A percentile compares a stretch with the other conserved stretches of the same genome.
Evolutionary conservation across 2,113 vertebrate genomes (phyloP).

Genomic region (Cisticola juncidis): DNA sequence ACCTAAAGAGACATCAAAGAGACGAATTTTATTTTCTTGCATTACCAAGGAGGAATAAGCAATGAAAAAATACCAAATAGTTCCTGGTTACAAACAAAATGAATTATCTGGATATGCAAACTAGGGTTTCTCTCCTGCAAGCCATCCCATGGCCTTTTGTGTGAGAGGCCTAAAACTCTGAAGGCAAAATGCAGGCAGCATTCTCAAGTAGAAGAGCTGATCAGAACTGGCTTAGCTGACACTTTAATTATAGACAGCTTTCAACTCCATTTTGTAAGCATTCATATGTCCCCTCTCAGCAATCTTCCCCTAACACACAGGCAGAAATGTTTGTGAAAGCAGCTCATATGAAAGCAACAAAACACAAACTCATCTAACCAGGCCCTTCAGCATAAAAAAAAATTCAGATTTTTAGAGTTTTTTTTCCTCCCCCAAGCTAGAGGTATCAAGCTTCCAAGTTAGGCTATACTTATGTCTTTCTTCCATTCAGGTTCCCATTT

Average conservation of each 20-base stretch:
- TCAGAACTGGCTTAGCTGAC: neutral
- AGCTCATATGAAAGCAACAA: neutral
- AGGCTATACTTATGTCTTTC: neutral
- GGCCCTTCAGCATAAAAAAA: neutral
- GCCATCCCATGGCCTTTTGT: neutral
- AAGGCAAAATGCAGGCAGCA: neutral
- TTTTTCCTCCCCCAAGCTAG: neutral
- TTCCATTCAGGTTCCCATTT: neutral
- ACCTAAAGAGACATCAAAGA: conserved; percentile 35
- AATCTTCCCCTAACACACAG: neutral
- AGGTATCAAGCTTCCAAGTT: neutral
- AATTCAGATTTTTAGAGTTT: neutral
- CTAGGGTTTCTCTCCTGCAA: neutral
- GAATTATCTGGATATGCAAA: neutral
- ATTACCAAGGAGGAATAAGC: neutral
- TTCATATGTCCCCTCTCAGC: neutral
- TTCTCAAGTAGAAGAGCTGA: neutral
- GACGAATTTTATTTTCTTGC: neutral
- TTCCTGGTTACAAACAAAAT: neutral
- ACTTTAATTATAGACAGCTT: neutral
- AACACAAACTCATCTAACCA: neutral
- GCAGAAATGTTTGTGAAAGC: neutral
- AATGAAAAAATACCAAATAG: neutral
- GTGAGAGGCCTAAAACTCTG: neutral
- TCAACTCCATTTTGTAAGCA: neutral